A percentile compares a stretch with the other conserved stretches of the same genome.
These are phyloP conservation scores for Zeuzera pyrina DNA, from an alignment of 2,888 invertebrate genomes.

Conservation along the genomic window DNA sequence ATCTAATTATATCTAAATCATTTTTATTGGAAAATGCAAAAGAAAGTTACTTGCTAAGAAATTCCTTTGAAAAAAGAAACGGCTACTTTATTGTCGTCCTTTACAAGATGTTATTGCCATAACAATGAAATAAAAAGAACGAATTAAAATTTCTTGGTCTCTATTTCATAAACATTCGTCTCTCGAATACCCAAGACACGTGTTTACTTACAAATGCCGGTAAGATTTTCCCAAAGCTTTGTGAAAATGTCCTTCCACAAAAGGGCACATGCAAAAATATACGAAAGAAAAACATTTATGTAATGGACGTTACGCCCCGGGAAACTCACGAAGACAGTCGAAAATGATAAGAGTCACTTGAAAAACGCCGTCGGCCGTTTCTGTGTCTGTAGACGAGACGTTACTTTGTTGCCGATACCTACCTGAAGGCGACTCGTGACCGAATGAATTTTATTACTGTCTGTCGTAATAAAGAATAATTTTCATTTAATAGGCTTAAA, in stretches of 20 bases:
- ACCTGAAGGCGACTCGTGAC: too few relatives aligned
- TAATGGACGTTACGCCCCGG: conserved; percentile 22
- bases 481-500: too few relatives aligned
- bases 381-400: too few relatives aligned
- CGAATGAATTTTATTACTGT: too few relatives aligned
- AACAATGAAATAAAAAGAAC: conserved; percentile 17
- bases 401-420: too few relatives aligned
- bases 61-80: too few relatives aligned
- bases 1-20: too few relatives aligned
- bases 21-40: too few relatives aligned
- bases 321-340: conserved; percentile 24
- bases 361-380: conserved; percentile 20
- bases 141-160: conserved; percentile 20
- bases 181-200: conserved; percentile 9
- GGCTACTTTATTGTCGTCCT: conserved; percentile 6
- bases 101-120: conserved; percentile 12
- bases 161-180: conserved; percentile 1
- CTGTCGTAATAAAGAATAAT: too few relatives aligned
- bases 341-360: conserved; percentile 26
- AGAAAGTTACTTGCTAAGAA: too few relatives aligned
- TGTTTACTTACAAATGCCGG: conserved; percentile 14
- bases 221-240: conserved; percentile 3
- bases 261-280: conserved; percentile 3
- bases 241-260: conserved; percentile 1
- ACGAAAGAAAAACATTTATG: conserved; percentile 24